These are phyloP conservation scores for Alethe castanea DNA, from an alignment of 2,113 vertebrate genomes.

Conservation along the genomic window DNA sequence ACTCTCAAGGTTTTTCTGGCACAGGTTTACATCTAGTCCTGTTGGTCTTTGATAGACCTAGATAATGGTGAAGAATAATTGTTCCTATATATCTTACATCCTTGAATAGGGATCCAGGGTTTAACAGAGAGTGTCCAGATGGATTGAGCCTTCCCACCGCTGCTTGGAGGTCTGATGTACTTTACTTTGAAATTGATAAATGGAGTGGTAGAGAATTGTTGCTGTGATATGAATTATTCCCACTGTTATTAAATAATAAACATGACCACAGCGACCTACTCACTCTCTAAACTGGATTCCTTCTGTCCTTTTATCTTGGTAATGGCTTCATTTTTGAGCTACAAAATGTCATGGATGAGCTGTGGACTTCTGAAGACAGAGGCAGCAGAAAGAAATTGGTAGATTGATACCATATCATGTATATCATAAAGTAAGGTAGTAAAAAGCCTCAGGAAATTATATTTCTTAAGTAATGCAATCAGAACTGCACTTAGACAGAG, in stretches of 20 bases:
- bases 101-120: neutral
- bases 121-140: neutral
- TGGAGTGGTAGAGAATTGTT: neutral
- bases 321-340: conserved; percentile 48
- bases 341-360: neutral
- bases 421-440: conserved; percentile 37
- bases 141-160: neutral
- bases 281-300: conserved; percentile 27
- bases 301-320: conserved; percentile 47
- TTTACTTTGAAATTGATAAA: conserved; percentile 31
- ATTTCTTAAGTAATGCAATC: conserved; percentile 55
- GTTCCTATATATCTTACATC: neutral
- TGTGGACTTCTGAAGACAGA: neutral
- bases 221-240: conserved; percentile 56
- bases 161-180: neutral
- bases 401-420: neutral
- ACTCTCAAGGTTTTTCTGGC: neutral
- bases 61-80: neutral
- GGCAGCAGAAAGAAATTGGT: neutral
- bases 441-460: conserved; percentile 53
- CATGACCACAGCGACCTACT: conserved; percentile 18
- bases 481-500: conserved; percentile 32
- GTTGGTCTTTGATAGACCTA: neutral
- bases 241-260: conserved; percentile 64
- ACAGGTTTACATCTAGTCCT: neutral